Evolutionary conservation across 2,888 invertebrate species (phyloP).

Genomic region (Spodoptera picta): DNA sequence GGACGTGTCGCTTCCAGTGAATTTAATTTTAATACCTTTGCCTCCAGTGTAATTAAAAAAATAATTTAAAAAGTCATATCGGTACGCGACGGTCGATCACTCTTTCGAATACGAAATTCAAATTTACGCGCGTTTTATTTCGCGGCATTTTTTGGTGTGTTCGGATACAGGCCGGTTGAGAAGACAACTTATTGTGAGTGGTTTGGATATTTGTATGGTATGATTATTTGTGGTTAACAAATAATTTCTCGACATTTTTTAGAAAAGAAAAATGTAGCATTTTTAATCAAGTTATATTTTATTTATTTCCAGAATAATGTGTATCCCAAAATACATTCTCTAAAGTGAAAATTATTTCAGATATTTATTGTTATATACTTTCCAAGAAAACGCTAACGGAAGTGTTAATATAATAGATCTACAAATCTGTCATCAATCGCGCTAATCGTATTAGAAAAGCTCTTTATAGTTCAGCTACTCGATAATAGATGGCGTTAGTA

Average conservation of each 20-base stretch:
- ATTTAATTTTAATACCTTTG: slow-evolving; percentile 56
- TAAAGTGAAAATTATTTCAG: no score
- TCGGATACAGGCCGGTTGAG: slow-evolving; percentile 65
- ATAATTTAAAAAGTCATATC: slow-evolving; percentile 54
- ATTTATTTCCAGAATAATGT: no score
- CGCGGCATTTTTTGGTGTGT: slow-evolving; percentile 67
- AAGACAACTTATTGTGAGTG: slow-evolving; percentile 74
- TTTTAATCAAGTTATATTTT: not conserved
- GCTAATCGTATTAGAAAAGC: slow-evolving; percentile 4
- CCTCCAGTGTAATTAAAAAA: slow-evolving; percentile 50
- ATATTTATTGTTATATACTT: no score
- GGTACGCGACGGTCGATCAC: slow-evolving; percentile 56
- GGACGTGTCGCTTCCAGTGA: slow-evolving; percentile 79
- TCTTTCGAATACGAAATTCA: slow-evolving; percentile 65
- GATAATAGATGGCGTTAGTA: slow-evolving; percentile 72
- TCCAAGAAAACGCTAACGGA: no score
- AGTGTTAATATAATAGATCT: no score
- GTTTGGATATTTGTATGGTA: slow-evolving; percentile 46
- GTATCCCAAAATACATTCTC: no score
- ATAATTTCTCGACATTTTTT: slow-evolving; percentile 15
- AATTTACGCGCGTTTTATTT: slow-evolving; percentile 70
- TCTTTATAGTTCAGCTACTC: slow-evolving; percentile 65
- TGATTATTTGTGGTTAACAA: slow-evolving; percentile 32
- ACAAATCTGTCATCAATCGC: not conserved
- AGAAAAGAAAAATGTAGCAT: slow-evolving; percentile 4